Conservation (phyloP, 1,140 invertebrate species). For the Drosophila subpulchrella region DNA sequence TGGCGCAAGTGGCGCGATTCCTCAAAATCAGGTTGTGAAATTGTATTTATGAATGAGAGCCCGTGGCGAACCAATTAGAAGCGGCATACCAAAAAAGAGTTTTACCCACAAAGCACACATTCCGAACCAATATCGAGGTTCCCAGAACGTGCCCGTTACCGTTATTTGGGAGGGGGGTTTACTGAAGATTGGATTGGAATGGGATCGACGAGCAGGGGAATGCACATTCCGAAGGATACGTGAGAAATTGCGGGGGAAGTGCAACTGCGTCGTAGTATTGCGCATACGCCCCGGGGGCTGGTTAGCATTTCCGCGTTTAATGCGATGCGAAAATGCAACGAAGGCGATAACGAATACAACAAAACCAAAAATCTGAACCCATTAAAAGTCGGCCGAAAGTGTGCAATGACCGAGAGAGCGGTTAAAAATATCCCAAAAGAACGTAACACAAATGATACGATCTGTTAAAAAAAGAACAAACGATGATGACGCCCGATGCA, state of each 20-base stretch:
- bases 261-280: constrained; percentile 63
- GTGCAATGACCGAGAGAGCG: constrained; percentile 68
- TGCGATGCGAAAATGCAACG: constrained; percentile 44
- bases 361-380: constrained; percentile 17
- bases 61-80: constrained; percentile 52
- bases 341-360: constrained; percentile 14
- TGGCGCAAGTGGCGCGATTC: constrained; percentile 71
- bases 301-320: constrained; percentile 22
- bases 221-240: constrained; percentile 38
- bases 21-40: constrained; percentile 74
- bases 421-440: constrained; percentile 43
- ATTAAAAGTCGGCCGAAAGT: constrained; percentile 74
- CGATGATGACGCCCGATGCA: constrained; percentile 36
- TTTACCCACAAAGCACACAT: constrained; percentile 5
- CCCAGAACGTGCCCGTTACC: constrained; percentile 34
- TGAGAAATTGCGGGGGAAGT: constrained; percentile 27
- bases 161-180: constrained; percentile 6
- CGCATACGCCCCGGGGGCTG: constrained; percentile 61
- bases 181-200: no score
- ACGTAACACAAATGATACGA: constrained; percentile 33
- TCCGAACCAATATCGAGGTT: constrained; percentile 5
- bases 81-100: constrained; percentile 42
- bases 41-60: constrained; percentile 73
- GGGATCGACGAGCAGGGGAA: constrained; percentile 4
- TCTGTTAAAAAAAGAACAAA: constrained; percentile 57